phyloP scores from a whole-genome alignment of 2,797 vertebrate species.

The Amazonetta brasiliensis region DNA sequence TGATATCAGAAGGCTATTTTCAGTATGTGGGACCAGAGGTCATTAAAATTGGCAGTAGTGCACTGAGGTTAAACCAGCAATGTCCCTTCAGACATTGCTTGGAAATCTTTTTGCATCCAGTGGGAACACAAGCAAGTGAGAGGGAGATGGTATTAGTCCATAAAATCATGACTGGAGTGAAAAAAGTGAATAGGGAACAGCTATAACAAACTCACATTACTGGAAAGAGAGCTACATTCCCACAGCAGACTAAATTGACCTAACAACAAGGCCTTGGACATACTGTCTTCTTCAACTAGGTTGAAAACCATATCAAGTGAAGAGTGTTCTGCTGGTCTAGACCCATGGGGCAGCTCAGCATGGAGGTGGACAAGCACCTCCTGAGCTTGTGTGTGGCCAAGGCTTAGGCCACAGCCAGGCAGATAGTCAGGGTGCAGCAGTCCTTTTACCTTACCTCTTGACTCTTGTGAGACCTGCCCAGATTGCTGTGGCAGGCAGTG shows the following conservation, averaged over 20 bases:
- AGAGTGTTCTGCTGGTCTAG: background rate
- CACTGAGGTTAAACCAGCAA: background rate
- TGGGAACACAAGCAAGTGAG: background rate
- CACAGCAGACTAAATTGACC: background rate
- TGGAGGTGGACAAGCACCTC: background rate
- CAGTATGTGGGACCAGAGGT: background rate
- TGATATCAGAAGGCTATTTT: slow-evolving; percentile 37
- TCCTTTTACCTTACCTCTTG: background rate
- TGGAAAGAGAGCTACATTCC: background rate
- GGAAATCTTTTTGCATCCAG: slow-evolving; percentile 7
- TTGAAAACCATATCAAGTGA: background rate
- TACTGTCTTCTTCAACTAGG: background rate
- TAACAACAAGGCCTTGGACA: background rate
- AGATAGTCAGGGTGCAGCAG: background rate
- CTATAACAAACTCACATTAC: background rate
- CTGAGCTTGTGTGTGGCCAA: background rate
- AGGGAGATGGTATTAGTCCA: background rate
- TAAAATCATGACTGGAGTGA: background rate
- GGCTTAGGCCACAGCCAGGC: background rate
- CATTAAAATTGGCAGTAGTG: background rate
- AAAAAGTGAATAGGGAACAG: background rate
- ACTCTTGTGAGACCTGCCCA: background rate
- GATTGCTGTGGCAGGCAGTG: background rate
- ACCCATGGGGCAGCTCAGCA: background rate
- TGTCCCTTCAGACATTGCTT: background rate